Evolutionary conservation across 2,797 vertebrate genomes (phyloP), one percentile per base, ranked within the genome.

Genomic region (Xerus rutilus): DNA sequence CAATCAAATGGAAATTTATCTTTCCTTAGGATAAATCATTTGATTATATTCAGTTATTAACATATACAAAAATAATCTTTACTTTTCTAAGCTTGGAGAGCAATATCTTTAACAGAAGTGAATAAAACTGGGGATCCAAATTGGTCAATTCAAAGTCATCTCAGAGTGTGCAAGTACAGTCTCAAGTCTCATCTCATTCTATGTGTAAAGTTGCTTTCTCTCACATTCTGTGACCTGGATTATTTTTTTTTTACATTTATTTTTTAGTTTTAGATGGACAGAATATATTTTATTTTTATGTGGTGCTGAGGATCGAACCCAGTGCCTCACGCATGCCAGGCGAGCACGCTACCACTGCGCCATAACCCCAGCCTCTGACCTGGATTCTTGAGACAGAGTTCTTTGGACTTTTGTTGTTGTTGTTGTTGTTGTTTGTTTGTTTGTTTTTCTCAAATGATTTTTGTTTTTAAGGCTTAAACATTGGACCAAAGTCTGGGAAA

Each of bases 11-110:
- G 5, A 97, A 93, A 81, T 70, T n/a, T 2, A 65, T 47, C 4
- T 86, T 91, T 65, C n/a, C 95, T 39, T 87, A 93, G 45, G 18
- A 28, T 87, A 39, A 86, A 90, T 45, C 83, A 91, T 20, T 69
- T 49, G 49, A 47, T 96, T 9, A 64, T 0, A 64, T 89, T 98
- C 7, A 64, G 3, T 15, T 95, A 67, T n/a, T 30, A 76, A 45
- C 0, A 0, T 8, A 57, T 20, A 4, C 7, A 13, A 59, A 47
- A 77, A 52, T 7, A 87, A 72, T 17, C 35, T 54, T 76, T 95
- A 64, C 5, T 92, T 52, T 88, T n/a, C 13, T 94, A 52, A 81
- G 32, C 1, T 8, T 86, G 18, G 9, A 59, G 14, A 77, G 4
- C 12, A 2, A 32, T 86, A 15, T 32, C 20, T 78, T 47, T 7